Conservation (phyloP, 2,888 invertebrate genomes). For the Mythimna vitellina region DNA sequence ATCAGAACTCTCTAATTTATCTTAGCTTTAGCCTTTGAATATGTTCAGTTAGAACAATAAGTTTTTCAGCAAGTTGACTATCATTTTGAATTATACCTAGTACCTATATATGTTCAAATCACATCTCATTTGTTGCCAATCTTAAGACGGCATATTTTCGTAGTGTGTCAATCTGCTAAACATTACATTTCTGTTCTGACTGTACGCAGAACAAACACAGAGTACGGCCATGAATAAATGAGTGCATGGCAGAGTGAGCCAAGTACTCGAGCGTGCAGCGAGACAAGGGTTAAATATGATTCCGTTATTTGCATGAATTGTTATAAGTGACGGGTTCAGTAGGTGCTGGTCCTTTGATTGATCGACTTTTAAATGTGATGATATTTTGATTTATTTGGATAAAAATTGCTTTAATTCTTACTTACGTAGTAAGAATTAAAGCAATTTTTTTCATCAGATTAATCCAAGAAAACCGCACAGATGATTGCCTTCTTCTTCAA, state of each 20-base stretch:
- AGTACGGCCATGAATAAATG: conserved; percentile 54
- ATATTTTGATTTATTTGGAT: not conserved
- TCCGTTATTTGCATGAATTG: conserved; percentile 14
- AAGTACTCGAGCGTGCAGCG: conserved; percentile 23
- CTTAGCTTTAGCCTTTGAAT: too few relatives aligned
- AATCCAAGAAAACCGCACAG: not conserved
- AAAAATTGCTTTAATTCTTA: too few relatives aligned
- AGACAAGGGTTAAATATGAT: conserved; percentile 27
- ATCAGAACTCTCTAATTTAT: too few relatives aligned
- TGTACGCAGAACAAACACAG: conserved; percentile 41
- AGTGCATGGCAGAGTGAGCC: conserved; percentile 40
- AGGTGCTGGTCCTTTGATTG: too few relatives aligned
- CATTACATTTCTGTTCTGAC: conserved; percentile 4
- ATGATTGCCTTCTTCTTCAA: too few relatives aligned
- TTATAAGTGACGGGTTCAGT: conserved; percentile 6
- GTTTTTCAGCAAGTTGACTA: too few relatives aligned
- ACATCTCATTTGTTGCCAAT: not conserved
- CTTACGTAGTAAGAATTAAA: too few relatives aligned
- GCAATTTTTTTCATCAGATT: too few relatives aligned
- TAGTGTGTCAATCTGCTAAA: conserved; percentile 1
- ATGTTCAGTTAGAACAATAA: too few relatives aligned
- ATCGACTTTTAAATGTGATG: not conserved
- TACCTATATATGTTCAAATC: not conserved
- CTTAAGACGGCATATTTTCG: not conserved
- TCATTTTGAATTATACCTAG: too few relatives aligned